A percentile compares a stretch with the other conserved stretches of the same genome.
phyloP scores from a whole-genome alignment of 2,888 invertebrate genomes.

The Lycaena phlaeas region DNA sequence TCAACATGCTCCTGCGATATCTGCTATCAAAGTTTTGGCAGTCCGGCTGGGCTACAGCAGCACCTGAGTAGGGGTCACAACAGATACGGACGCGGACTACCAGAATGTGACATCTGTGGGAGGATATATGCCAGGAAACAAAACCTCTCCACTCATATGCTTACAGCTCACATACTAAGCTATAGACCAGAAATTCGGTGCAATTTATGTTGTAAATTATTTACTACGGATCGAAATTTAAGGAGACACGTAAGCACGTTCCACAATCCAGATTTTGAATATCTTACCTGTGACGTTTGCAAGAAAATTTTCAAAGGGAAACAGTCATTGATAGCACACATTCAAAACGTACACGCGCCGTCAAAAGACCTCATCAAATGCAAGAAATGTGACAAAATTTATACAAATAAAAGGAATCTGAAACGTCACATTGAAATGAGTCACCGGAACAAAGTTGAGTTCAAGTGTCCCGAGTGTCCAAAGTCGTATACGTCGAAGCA shows the following conservation, averaged over 20 bases:
- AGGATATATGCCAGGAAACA: slow-evolving; percentile 50
- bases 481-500: slow-evolving; percentile 51
- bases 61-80: slow-evolving; percentile 48
- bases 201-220: slow-evolving; percentile 34
- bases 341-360: slow-evolving; percentile 31
- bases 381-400: slow-evolving; percentile 37
- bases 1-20: slow-evolving; percentile 38
- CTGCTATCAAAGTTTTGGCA: slow-evolving; percentile 41
- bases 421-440: slow-evolving; percentile 45
- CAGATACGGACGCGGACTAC: slow-evolving; percentile 32
- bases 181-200: slow-evolving; percentile 34
- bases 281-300: slow-evolving; percentile 43
- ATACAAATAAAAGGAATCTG: slow-evolving; percentile 41
- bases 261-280: slow-evolving; percentile 40
- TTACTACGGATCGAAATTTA: slow-evolving; percentile 44
- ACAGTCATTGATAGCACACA: slow-evolving; percentile 37
- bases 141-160: slow-evolving; percentile 53
- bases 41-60: slow-evolving; percentile 36
- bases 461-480: slow-evolving; percentile 41
- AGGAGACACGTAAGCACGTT: slow-evolving; percentile 42
- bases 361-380: slow-evolving; percentile 32
- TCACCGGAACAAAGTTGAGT: slow-evolving; percentile 40
- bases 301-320: slow-evolving; percentile 41
- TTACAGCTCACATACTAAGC: slow-evolving; percentile 43
- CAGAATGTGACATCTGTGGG: slow-evolving; percentile 55